These are phyloP conservation scores for Bucco capensis DNA, from an alignment of 2,113 vertebrate genomes.

Conservation along the genomic window DNA sequence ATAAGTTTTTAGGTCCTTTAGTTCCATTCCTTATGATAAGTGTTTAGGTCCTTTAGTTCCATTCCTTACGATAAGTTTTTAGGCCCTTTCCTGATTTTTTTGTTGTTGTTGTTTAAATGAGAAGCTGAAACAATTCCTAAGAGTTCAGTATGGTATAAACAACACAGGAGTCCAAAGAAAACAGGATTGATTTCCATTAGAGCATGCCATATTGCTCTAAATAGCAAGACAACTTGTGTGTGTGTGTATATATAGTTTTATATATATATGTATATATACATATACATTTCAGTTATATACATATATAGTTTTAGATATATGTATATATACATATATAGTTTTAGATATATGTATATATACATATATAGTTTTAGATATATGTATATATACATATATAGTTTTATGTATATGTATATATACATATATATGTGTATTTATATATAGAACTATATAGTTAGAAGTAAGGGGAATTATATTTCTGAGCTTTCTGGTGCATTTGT, in stretches of 20 bases:
- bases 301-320: too few relatives aligned
- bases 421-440: too few relatives aligned
- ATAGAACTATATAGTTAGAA: not conserved
- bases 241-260: not conserved
- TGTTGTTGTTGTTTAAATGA: not conserved
- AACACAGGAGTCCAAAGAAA: not conserved
- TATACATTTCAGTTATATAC: too few relatives aligned
- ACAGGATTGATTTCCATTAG: not conserved
- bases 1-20: not conserved
- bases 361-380: too few relatives aligned
- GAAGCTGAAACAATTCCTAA: not conserved
- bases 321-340: too few relatives aligned
- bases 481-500: not conserved
- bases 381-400: too few relatives aligned
- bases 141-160: not conserved
- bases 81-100: not conserved
- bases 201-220: not conserved
- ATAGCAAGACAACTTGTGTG: not conserved
- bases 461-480: not conserved
- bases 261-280: too few relatives aligned
- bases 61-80: not conserved
- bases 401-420: too few relatives aligned
- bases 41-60: not conserved
- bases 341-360: too few relatives aligned
- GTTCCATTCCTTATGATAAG: not conserved